These are phyloP conservation scores for Lasioglossum leucozonium DNA, from an alignment of 2,888 invertebrate genomes.

Conservation along the genomic window DNA sequence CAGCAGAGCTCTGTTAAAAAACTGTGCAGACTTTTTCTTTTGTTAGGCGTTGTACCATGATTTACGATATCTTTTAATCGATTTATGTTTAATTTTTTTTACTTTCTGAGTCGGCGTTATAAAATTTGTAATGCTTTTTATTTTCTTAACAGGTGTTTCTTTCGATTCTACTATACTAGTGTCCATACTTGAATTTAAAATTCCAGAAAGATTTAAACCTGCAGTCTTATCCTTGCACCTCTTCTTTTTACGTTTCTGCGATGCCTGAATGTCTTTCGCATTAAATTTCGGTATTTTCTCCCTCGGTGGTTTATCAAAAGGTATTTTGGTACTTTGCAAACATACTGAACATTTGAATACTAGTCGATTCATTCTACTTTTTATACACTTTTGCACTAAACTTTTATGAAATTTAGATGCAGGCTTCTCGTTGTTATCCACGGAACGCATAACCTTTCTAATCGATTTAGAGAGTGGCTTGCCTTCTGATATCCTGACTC, in stretches of 20 bases:
- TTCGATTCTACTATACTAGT: slow-evolving; percentile 23
- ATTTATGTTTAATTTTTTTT: slow-evolving; percentile 73
- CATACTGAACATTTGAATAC: slow-evolving; percentile 78
- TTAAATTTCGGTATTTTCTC: slow-evolving; percentile 52
- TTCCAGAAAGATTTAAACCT: slow-evolving; percentile 81
- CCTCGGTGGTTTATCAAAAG: slow-evolving; percentile 73
- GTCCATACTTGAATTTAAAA: slow-evolving; percentile 29
- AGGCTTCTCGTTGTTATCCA: slow-evolving; percentile 39
- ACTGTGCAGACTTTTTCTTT: slow-evolving; percentile 74
- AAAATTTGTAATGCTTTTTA: slow-evolving; percentile 54
- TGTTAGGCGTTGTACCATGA: slow-evolving; percentile 61
- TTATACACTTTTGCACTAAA: slow-evolving; percentile 73
- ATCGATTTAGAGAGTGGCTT: slow-evolving; percentile 69
- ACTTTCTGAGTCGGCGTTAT: slow-evolving; percentile 67
- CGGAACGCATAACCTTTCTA: slow-evolving; percentile 64
- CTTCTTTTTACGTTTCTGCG: slow-evolving; percentile 79
- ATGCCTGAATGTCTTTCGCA: neutral
- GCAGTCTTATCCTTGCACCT: slow-evolving; percentile 83
- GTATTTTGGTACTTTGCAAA: slow-evolving; percentile 68
- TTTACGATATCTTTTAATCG: slow-evolving; percentile 76
- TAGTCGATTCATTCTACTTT: slow-evolving; percentile 76
- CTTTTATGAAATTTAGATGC: slow-evolving; percentile 68
- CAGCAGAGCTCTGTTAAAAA: slow-evolving; percentile 77
- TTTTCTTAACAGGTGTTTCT: slow-evolving; percentile 45
- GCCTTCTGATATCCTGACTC: slow-evolving; percentile 69